Percentiles rank a stretch among this genome's conserved stretches.
Conservation (phyloP, 2,888 invertebrate species). For the Coronaproctus castanopsis region DNA sequence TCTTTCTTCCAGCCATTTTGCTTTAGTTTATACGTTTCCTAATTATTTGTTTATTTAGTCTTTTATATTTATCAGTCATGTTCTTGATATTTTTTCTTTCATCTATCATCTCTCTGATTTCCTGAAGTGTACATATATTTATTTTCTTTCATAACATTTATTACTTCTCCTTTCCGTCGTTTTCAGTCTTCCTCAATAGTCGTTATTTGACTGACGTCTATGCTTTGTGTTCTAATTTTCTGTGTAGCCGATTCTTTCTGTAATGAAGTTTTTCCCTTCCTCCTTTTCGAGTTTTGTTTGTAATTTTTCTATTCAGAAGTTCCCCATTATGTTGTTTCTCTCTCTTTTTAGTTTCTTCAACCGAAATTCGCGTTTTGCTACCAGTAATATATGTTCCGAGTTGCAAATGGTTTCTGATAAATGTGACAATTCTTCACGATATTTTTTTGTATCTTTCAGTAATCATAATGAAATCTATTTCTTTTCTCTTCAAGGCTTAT, state of each 20-base stretch:
- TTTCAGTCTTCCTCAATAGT: neutral
- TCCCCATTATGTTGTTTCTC: neutral
- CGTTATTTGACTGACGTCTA: neutral
- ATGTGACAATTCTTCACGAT: neutral
- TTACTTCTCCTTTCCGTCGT: neutral
- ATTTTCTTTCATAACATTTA: neutral
- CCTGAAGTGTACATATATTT: neutral
- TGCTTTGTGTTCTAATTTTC: neutral
- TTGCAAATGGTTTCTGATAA: neutral
- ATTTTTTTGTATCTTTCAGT: neutral
- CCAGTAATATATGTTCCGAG: neutral
- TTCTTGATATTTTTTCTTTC: no score
- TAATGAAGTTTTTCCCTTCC: neutral
- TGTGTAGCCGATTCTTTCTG: neutral
- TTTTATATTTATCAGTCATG: neutral
- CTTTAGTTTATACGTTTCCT: neutral
- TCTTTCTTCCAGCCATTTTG: neutral
- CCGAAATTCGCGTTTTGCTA: neutral
- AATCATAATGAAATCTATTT: neutral
- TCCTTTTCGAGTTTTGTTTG: neutral
- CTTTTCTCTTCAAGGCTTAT: neutral
- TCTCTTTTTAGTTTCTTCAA: neutral
- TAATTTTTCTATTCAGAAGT: neutral
- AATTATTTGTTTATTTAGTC: neutral
- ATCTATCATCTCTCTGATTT: neutral